Base-by-base conservation (phyloP, 2,113 vertebrate species). In the Melanotaenia duboulayi region DNA sequence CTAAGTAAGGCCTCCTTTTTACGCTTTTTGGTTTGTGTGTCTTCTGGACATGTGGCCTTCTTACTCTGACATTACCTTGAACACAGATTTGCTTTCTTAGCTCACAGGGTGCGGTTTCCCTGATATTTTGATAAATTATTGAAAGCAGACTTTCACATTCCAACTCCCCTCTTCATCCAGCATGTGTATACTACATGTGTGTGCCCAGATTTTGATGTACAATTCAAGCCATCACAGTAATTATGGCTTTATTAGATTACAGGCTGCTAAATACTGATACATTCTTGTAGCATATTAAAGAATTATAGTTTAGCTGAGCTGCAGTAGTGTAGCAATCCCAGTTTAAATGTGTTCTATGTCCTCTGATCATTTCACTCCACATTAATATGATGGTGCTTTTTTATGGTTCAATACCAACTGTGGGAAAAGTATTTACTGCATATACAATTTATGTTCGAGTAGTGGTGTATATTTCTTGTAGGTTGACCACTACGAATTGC, bases 381-480 rank as follows among this genome's bases (percentile, higher is more conserved):
- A 51, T 62, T 44, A 35, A 22, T 49, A 11, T 39, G 37, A 9
- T 42, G 39, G 11, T 14, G 39, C 39, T 6, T 14, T n/a, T 48
- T 14, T 4, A 16, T 55, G 51, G 14, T 74, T 73, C 19, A 69
- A 0, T 37, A 42, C 28, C 54, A 71, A 60, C 68, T 74, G 60
- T 81, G 61, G 71, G 73, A 72, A 84, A 59, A 12, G 50, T 14
- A 7, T 51, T 12, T 19, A 51, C 44, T 44, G 50, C 37, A 72
- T 35, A 55, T 49, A 35, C 4, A 35, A 35, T 3, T 54, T 65
- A 1, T 8, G 58, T 54, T 71, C 28, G 61, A 3, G 50, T 16
- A 59, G 11, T 35, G 0, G 7, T 44, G 7, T 16, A 11, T 44
- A 1, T 16, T 19, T 46, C 17, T 19, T 16, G 5, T 48, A n/a